These are phyloP conservation scores for Enteromius unitaeniatus DNA, from an alignment of 2,797 vertebrate genomes.

Conservation along the genomic window DNA sequence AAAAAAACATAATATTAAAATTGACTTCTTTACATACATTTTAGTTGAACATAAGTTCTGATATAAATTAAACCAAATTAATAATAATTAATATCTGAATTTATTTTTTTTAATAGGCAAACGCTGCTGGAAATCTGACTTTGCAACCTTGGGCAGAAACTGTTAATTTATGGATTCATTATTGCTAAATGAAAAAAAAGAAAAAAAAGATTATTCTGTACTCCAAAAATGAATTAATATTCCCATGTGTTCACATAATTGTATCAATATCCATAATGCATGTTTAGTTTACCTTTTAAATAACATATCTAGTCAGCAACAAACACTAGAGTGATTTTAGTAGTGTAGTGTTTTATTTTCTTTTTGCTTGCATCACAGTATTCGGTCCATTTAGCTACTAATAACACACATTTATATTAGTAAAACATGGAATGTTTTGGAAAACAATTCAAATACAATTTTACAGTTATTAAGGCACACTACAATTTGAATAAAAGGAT, in stretches of 20 bases:
- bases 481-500: not conserved
- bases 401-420: slow-evolving; percentile 14
- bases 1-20: not conserved
- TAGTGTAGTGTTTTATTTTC: not conserved
- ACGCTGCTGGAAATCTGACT: not conserved
- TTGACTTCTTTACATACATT: not conserved
- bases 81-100: too few relatives aligned
- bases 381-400: not conserved
- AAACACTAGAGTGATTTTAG: not conserved
- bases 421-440: slow-evolving; percentile 23
- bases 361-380: not conserved
- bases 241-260: too few relatives aligned
- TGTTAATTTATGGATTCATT: not conserved
- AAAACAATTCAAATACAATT: not conserved
- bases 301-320: not conserved
- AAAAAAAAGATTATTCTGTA: not conserved
- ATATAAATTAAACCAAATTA: too few relatives aligned
- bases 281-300: not conserved
- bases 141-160: not conserved
- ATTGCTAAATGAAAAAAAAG: not conserved
- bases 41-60: not conserved
- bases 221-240: not conserved
- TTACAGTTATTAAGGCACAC: slow-evolving; percentile 13
- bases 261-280: not conserved
- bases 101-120: too few relatives aligned